A percentile compares a stretch with the other conserved stretches of the same genome.
Evolutionary conservation across 2,113 vertebrate species (phyloP).

Genomic region (Labeo catla): DNA sequence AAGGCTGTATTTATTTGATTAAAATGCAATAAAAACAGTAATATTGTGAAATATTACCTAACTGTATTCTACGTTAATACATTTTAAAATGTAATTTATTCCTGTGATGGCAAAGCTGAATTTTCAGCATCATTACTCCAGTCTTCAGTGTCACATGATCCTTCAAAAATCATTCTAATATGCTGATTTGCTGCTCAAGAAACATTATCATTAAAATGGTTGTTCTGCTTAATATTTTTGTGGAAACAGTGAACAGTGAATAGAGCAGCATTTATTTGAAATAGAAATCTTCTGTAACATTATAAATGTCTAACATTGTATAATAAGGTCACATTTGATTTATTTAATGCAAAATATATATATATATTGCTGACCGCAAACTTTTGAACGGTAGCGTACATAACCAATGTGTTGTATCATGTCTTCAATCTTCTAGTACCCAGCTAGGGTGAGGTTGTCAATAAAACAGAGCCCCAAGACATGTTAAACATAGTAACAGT

Average conservation of each 20-base stretch:
- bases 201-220: neutral
- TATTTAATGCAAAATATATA: neutral
- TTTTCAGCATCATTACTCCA: neutral
- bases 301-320: no score
- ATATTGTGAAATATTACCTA: neutral
- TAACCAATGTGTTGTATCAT: neutral
- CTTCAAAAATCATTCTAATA: neutral
- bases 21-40: neutral
- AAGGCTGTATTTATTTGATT: neutral
- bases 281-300: neutral
- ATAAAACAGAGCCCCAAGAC: conserved; percentile 22
- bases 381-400: neutral
- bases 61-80: neutral
- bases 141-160: neutral
- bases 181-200: neutral
- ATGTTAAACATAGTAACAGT: neutral
- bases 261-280: neutral
- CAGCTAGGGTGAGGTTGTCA: neutral
- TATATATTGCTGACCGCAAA: neutral
- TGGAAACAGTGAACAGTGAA: neutral
- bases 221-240: neutral
- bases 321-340: neutral
- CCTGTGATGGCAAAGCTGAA: neutral
- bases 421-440: neutral
- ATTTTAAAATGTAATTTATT: neutral